These are phyloP conservation scores for Hipparchia semele DNA, from an alignment of 2,888 invertebrate genomes.

Conservation along the genomic window DNA sequence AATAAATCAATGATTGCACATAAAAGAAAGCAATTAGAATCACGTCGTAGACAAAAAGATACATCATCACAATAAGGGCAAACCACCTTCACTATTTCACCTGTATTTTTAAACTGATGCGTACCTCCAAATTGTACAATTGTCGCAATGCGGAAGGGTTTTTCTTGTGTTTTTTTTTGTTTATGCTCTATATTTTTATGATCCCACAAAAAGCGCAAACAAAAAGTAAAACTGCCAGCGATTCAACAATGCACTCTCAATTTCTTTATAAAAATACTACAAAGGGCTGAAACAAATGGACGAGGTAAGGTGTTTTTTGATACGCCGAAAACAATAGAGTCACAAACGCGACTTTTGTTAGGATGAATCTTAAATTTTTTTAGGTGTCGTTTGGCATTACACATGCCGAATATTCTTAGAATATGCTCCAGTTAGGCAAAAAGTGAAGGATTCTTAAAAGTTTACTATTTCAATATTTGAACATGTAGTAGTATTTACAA, in stretches of 20 bases:
- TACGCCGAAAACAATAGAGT: slow-evolving; percentile 63
- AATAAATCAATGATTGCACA: slow-evolving; percentile 75
- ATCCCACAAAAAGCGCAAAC: slow-evolving; percentile 61
- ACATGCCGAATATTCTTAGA: slow-evolving; percentile 46
- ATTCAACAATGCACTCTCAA: slow-evolving; percentile 77
- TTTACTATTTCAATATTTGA: not conserved
- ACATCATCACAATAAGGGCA: slow-evolving; percentile 69
- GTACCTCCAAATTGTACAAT: slow-evolving; percentile 59
- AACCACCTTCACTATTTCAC: slow-evolving; percentile 77
- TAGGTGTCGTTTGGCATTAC: slow-evolving; percentile 42
- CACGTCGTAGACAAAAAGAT: slow-evolving; percentile 63
- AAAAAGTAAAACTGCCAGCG: slow-evolving; percentile 60
- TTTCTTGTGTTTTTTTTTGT: slow-evolving; percentile 59
- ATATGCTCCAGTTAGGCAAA: slow-evolving; percentile 39
- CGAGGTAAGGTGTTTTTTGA: slow-evolving; percentile 78
- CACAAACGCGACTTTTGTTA: slow-evolving; percentile 65
- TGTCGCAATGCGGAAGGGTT: slow-evolving; percentile 76
- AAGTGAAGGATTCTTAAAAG: slow-evolving; percentile 32
- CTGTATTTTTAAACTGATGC: slow-evolving; percentile 76
- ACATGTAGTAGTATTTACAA: not conserved
- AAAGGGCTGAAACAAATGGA: slow-evolving; percentile 53
- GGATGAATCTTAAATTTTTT: slow-evolving; percentile 55
- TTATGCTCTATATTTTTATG: slow-evolving; percentile 78
- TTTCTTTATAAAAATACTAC: slow-evolving; percentile 77
- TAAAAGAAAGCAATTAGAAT: slow-evolving; percentile 76